A percentile compares a stretch with the other conserved stretches of the same genome.
Evolutionary conservation across 2,888 invertebrate genomes (phyloP).

Genomic region (Drosophila colorata): DNA sequence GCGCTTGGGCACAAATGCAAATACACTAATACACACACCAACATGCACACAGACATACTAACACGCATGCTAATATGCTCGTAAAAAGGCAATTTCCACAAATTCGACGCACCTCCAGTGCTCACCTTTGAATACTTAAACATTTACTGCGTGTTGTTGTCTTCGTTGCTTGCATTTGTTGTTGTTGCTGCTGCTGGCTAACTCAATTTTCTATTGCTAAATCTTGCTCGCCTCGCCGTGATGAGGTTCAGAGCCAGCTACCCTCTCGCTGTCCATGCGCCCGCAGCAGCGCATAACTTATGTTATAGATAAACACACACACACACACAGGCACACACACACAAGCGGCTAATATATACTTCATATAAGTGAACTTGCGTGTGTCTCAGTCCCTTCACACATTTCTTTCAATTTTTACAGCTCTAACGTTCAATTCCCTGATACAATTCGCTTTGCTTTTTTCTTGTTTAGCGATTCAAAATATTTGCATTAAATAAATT

Average conservation of each 20-base stretch:
- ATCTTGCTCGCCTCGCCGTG: slow-evolving; percentile 47
- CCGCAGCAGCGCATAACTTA: slow-evolving; percentile 56
- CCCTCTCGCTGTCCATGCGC: slow-evolving; percentile 43
- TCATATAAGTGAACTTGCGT: slow-evolving; percentile 20
- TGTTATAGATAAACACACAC: slow-evolving; percentile 32
- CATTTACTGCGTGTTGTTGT: slow-evolving; percentile 40
- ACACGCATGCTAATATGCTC: slow-evolving; percentile 73
- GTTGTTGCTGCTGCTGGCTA: slow-evolving; percentile 52
- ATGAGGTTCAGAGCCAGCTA: slow-evolving; percentile 54
- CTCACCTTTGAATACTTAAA: slow-evolving; percentile 60
- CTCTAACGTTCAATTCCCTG: slow-evolving; percentile 47
- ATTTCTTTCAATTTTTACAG: slow-evolving; percentile 71
- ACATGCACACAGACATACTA: slow-evolving; percentile 33
- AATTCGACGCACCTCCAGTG: slow-evolving; percentile 54
- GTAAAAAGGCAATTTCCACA: slow-evolving; percentile 83
- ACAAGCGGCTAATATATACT: background rate
- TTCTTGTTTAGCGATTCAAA: slow-evolving; percentile 11
- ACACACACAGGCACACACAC: background rate
- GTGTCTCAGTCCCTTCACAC: slow-evolving; percentile 69
- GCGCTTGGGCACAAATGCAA: slow-evolving; percentile 56
- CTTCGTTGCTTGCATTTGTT: slow-evolving; percentile 30
- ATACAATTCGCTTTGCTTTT: slow-evolving; percentile 8
- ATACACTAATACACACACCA: slow-evolving; percentile 43
- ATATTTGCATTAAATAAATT: slow-evolving; percentile 76
- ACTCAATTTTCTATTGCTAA: slow-evolving; percentile 82